phyloP scores from a whole-genome alignment of 1,140 invertebrate species.

The Tachypleus tridentatus region DNA sequence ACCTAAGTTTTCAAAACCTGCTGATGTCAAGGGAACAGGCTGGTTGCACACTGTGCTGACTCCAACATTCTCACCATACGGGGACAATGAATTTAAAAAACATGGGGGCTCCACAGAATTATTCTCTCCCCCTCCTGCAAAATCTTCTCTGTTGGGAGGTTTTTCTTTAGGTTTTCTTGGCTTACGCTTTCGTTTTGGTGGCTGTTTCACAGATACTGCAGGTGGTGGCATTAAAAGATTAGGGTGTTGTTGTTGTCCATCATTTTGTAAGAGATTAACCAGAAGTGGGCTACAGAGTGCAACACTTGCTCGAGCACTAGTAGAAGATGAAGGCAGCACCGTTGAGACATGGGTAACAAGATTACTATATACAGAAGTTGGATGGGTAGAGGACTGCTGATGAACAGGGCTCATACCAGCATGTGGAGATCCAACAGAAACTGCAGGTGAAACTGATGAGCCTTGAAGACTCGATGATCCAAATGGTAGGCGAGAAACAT shows the following conservation, averaged over 20 bases:
- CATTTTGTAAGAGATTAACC: constrained; percentile 81
- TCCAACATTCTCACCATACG: background rate
- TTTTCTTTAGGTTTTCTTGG: constrained; percentile 23
- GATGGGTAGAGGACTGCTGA: no score
- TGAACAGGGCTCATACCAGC: no score
- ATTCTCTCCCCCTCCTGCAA: constrained; percentile 12
- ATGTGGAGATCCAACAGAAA: no score
- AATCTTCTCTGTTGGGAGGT: no score
- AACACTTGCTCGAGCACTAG: constrained; percentile 32
- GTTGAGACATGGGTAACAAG: constrained; percentile 5
- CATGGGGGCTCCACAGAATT: no score
- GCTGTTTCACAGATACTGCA: constrained; percentile 14
- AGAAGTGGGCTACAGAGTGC: constrained; percentile 75
- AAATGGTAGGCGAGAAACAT: constrained; percentile 9
- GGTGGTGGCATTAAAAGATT: constrained; percentile 28
- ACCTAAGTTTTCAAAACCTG: no score
- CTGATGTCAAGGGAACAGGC: background rate
- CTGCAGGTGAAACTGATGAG: no score
- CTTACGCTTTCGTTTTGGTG: constrained; percentile 22
- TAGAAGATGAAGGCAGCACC: no score
- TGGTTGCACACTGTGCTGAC: background rate
- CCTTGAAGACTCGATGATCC: background rate
- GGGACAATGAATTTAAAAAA: background rate
- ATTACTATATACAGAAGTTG: constrained; percentile 4
- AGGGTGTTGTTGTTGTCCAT: constrained; percentile 30